A percentile compares a stretch with the other conserved stretches of the same genome.
These are phyloP conservation scores for Clarias laeviceps DNA, from an alignment of 2,797 vertebrate species.

Conservation along the genomic window DNA sequence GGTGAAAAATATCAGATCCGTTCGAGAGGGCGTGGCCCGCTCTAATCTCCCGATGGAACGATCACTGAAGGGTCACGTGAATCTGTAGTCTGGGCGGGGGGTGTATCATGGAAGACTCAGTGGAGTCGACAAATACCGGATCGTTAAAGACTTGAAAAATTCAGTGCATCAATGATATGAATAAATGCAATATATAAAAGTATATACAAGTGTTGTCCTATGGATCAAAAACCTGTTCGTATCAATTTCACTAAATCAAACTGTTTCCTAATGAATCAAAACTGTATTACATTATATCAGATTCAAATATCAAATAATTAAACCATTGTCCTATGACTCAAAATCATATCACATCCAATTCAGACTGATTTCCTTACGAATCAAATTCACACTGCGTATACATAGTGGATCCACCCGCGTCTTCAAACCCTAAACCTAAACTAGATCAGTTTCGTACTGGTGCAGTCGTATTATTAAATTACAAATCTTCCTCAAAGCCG, in stretches of 20 bases:
- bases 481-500: too few relatives aligned
- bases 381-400: neutral
- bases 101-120: neutral
- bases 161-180: too few relatives aligned
- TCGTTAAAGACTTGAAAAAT: too few relatives aligned
- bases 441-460: neutral
- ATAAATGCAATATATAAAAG: neutral
- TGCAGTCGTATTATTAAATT: neutral
- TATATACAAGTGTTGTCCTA: neutral
- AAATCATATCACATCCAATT: neutral
- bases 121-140: too few relatives aligned
- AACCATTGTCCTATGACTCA: neutral
- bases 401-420: neutral
- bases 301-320: neutral
- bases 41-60: neutral
- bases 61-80: neutral
- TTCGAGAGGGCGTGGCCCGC: neutral
- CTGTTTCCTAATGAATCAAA: neutral
- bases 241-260: neutral
- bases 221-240: neutral
- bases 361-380: neutral
- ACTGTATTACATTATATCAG: neutral
- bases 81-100: neutral
- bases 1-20: neutral
- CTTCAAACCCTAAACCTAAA: neutral